Percentiles rank a stretch among this genome's conserved stretches.
These are phyloP conservation scores for Herpailurus yagouaroundi DNA, from an alignment of 2,113 vertebrate genomes.

Conservation along the genomic window DNA sequence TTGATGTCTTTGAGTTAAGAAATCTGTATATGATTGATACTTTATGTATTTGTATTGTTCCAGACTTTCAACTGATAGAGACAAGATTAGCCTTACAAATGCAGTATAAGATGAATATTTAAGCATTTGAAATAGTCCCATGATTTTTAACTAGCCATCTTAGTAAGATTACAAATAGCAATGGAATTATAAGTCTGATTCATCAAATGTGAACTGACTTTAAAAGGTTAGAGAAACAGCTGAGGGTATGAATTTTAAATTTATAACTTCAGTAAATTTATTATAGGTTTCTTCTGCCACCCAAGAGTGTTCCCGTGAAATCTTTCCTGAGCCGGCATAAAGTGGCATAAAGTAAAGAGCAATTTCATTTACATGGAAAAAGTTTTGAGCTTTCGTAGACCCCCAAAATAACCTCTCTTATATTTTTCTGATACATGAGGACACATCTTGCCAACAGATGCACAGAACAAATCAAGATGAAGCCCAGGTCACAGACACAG, in stretches of 20 bases:
- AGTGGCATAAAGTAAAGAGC: neutral
- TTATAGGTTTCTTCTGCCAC: neutral
- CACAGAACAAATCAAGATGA: neutral
- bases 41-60: neutral
- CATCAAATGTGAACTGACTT: neutral
- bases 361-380: neutral
- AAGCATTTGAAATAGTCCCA: neutral
- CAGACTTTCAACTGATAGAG: neutral
- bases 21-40: neutral
- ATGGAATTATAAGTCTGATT: neutral
- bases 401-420: neutral
- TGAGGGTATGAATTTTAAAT: neutral
- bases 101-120: neutral
- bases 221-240: neutral
- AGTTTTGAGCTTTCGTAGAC: neutral
- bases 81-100: neutral
- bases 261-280: neutral
- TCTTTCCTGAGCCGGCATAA: neutral
- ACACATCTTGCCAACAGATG: neutral
- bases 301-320: neutral
- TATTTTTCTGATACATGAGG: neutral
- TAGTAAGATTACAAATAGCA: neutral
- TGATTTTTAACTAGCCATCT: neutral
- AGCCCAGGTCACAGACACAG: neutral
- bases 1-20: neutral